phyloP scores from a whole-genome alignment of 2,797 vertebrate genomes.

The Cryptoblepharus egeriae region DNA sequence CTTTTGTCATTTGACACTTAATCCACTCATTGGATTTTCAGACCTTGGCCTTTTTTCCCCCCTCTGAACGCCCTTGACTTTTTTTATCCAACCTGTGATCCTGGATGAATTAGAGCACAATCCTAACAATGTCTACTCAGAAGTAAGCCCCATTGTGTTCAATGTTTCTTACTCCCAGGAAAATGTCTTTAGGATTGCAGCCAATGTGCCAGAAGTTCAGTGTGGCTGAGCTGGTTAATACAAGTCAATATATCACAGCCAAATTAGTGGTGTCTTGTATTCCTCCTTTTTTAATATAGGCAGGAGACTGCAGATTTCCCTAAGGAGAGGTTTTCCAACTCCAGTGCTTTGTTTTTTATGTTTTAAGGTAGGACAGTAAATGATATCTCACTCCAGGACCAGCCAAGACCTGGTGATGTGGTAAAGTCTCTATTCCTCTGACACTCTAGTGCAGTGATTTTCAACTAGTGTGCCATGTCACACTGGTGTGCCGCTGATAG shows the following conservation, averaged over 20 bases:
- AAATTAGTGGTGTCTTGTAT: not conserved
- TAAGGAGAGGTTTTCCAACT: not conserved
- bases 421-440: too few species aligned
- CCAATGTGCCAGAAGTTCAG: not conserved
- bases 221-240: not conserved
- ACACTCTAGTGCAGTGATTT: too few species aligned
- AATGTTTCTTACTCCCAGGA: too few species aligned
- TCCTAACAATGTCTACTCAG: too few species aligned
- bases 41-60: not conserved
- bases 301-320: too few species aligned
- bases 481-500: too few species aligned
- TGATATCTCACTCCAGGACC: not conserved
- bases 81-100: not conserved
- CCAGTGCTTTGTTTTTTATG: not conserved
- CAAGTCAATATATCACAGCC: not conserved
- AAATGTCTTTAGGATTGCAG: too few species aligned
- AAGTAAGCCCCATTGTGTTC: too few species aligned
- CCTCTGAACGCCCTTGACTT: slow-evolving; percentile 1
- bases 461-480: too few species aligned
- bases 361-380: not conserved
- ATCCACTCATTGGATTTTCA: slow-evolving; percentile 32
- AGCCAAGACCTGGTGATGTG: too few species aligned
- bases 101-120: not conserved
- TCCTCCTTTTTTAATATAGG: not conserved
- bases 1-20: slow-evolving; percentile 41